phyloP scores from a whole-genome alignment of 2,888 invertebrate genomes.

The Congeria kusceri region DNA sequence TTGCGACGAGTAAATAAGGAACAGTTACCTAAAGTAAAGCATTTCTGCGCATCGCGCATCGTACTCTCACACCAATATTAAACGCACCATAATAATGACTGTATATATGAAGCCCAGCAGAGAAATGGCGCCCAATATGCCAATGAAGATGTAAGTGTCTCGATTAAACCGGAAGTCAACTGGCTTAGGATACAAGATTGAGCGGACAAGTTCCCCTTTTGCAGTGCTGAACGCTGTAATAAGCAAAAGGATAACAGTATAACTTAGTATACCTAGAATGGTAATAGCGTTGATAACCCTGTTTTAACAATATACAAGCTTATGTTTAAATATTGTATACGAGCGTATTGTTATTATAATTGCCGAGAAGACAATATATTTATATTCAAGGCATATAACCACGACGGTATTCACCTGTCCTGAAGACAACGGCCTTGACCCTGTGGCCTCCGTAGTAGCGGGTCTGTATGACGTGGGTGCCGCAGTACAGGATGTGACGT shows the following conservation, averaged over 20 bases:
- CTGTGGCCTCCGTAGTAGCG: conserved; percentile 94
- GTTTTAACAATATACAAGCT: too few relatives aligned
- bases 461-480: conserved; percentile 96
- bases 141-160: conserved; percentile 92
- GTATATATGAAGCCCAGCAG: conserved; percentile 94
- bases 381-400: too few relatives aligned
- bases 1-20: too few relatives aligned
- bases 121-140: conserved; percentile 92
- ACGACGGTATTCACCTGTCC: conserved; percentile 88
- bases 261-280: too few relatives aligned
- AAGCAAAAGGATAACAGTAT: too few relatives aligned
- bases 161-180: conserved; percentile 97
- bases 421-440: conserved; percentile 91
- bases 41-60: too few relatives aligned
- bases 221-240: conserved; percentile 92
- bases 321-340: too few relatives aligned
- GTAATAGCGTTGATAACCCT: too few relatives aligned
- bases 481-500: conserved; percentile 95
- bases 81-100: conserved; percentile 91
- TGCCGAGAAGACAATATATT: too few relatives aligned
- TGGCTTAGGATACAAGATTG: conserved; percentile 97
- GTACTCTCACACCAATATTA: too few relatives aligned
- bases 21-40: too few relatives aligned
- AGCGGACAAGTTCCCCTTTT: conserved; percentile 94
- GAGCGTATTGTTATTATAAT: too few relatives aligned